Base-by-base conservation (phyloP, 2,797 vertebrate species). In the Notolabrus celidotus region DNA sequence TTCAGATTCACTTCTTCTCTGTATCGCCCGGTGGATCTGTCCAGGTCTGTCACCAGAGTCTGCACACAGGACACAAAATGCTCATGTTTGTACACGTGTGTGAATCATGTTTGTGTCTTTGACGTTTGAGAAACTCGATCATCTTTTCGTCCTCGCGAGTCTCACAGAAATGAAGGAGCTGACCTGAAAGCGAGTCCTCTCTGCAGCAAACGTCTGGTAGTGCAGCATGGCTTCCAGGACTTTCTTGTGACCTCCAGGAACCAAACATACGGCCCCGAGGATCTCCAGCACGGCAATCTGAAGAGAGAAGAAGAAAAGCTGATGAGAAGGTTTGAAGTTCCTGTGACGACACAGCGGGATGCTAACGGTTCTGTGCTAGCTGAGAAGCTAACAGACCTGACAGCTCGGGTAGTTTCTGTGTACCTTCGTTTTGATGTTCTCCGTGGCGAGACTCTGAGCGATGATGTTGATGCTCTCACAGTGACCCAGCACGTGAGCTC, bases 141-240 rank as follows among this genome's bases (percentile, higher is more conserved):
- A n/a, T n/a, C n/a, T n/a, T n/a, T n/a, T n/a, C n/a, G n/a, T n/a
- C n/a, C n/a, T n/a, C n/a, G n/a, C n/a, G n/a, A n/a, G n/a, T n/a
- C 5, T 27, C 25, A 27, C 25, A 27, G 25, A 4, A 3, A 22
- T 10, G 12, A 38, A 45, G 7, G 43, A 23, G 7, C 69, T 5
- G 74, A 99, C 97, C 97, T 99, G 97, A 81, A 99, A 99, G 41
- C 97, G 96, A 17, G 96, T 98, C 79, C 97, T 93, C 81, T 99
- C 97, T 0, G 94, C 95, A 80, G 97, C 95, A 0, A 96, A 97
- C 68, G 92, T 96, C 93, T 99, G 97, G 92, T 97, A 99, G 88
- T 98, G 95, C 79, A 96, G 76, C 97, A 98, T 98, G 4, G 97
- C 95, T 85, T 98, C 96, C 64, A 99, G 91, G 11, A 98, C 96